Conservation (phyloP, 2,113 vertebrate genomes). For the Heterotis niloticus region DNA sequence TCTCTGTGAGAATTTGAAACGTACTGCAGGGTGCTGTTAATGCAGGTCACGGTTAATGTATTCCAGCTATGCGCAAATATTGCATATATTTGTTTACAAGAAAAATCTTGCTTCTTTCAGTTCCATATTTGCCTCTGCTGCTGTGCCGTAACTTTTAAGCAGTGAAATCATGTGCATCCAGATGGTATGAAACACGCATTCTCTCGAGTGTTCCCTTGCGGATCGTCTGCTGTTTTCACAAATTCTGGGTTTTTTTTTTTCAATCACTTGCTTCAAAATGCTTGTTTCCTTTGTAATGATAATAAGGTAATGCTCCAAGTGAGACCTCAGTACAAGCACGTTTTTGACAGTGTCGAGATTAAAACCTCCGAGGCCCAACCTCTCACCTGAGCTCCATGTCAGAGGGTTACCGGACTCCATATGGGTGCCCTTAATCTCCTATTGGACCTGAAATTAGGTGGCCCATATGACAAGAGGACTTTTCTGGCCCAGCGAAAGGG, state of each 20-base stretch:
- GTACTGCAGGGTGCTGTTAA: not conserved
- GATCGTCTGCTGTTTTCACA: not conserved
- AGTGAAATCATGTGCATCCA: not conserved
- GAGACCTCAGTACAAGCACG: constrained; percentile 2
- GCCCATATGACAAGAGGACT: not conserved
- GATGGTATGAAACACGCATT: not conserved
- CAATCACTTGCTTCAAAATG: constrained; percentile 17
- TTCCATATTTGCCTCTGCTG: constrained; percentile 16
- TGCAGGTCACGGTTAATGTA: not conserved
- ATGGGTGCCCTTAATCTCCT: not conserved
- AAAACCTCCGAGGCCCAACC: too few species aligned
- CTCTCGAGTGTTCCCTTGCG: not conserved
- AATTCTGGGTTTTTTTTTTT: constrained; percentile 3
- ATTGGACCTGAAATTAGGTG: not conserved
- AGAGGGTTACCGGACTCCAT: not conserved
- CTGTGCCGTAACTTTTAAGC: constrained; percentile 4
- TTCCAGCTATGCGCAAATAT: not conserved
- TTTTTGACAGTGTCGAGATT: not conserved
- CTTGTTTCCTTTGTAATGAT: constrained; percentile 25
- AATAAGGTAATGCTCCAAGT: constrained; percentile 5
- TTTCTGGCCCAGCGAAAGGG: not conserved
- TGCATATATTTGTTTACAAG: not conserved
- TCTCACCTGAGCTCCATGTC: too few species aligned
- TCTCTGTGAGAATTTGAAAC: not conserved
- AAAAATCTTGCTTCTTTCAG: not conserved